These are phyloP conservation scores for Apteryx owenii DNA, from an alignment of 2,113 vertebrate species.

Conservation along the genomic window DNA sequence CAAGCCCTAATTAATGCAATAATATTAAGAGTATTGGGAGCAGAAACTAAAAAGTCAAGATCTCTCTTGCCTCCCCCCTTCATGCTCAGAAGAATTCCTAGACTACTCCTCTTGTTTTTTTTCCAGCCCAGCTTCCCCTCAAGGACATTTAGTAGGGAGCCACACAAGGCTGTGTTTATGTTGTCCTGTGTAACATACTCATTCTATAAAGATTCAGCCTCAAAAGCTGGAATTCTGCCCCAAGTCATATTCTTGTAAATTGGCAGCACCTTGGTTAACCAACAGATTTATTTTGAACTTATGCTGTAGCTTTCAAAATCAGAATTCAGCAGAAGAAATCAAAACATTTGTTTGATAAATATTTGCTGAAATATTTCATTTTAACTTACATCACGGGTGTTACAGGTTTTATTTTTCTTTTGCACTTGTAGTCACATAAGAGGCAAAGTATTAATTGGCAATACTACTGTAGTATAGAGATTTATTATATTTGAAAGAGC, in stretches of 20 bases:
- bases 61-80: not conserved
- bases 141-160: not conserved
- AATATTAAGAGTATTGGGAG: not conserved
- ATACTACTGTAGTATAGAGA: not conserved
- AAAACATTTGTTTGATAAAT: not conserved
- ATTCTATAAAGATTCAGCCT: not conserved
- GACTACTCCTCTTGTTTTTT: not conserved
- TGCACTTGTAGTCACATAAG: not conserved
- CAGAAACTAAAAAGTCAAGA: not conserved
- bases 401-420: not conserved
- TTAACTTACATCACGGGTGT: not conserved
- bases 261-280: not conserved
- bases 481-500: not conserved
- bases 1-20: not conserved
- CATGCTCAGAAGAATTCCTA: not conserved
- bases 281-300: not conserved
- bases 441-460: not conserved
- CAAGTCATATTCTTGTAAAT: not conserved
- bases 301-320: not conserved
- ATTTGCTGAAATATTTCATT: not conserved
- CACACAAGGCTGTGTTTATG: not conserved
- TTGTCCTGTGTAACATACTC: accelerated
- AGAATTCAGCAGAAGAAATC: not conserved
- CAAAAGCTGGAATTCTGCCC: not conserved
- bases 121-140: not conserved